Evolutionary conservation across 2,113 vertebrate species (phyloP), one percentile per base, ranked within the genome.

Genomic region (Pygoscelis adeliae): DNA sequence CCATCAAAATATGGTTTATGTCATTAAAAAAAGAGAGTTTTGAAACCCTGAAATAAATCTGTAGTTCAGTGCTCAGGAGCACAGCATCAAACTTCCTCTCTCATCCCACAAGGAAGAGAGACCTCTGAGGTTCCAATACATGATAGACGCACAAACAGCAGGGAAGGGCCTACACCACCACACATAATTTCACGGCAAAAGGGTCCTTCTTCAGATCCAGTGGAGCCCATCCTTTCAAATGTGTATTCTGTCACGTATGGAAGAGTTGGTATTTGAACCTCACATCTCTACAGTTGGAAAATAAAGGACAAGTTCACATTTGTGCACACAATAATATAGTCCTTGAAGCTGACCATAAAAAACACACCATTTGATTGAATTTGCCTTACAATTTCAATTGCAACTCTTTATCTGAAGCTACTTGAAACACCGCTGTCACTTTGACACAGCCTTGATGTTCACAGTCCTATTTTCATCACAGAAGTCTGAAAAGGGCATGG

Each of bases 241-340:
- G 23, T 17, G 32, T 34, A 17, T 55, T 72, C 71, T 63, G 61
- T 20, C 34, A 47, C 0, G 0, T 42, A 34, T 4, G 14, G 74
- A 67, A 76, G 46, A 58, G 13, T 14, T 23, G 23, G 2, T 27
- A 52, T 25, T 78, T 55, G 17, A 84, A 74, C 16, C 25, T 93
- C 27, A 11, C 42, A 81, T 7, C 50, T 52, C 30, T 26, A 63
- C n/a, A 50, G n/a, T 2, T 53, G 36, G 62, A 91, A 83, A 92
- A 89, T 10, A 76, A 71, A 92, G 23, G 47, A 67, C 18, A 81
- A 69, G 5, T 47, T 93, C 42, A 42, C 38, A 73, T 73, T 56
- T 72, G 66, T 58, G 58, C 6, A 49, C 12, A 56, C 14, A 59
- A 5, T 32, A 71, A 32, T 34, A n/a, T 7, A 53, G 25, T 36